Evolutionary conservation across 1,140 invertebrate genomes (phyloP).

Genomic region (Lineus longissimus): DNA sequence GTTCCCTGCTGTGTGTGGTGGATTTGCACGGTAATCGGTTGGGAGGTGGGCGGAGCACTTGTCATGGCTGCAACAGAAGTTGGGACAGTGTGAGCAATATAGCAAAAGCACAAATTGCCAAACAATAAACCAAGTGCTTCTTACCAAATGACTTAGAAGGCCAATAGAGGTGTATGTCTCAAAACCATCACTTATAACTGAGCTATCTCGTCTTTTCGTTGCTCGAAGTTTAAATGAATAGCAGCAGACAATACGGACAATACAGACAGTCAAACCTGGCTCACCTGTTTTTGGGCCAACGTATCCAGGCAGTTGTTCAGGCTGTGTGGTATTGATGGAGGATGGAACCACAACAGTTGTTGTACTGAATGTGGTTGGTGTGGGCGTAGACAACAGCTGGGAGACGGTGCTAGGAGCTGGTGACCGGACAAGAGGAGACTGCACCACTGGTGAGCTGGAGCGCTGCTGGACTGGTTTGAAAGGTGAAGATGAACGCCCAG

Average conservation of each 20-base stretch:
- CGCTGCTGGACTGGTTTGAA: conserved; percentile 8
- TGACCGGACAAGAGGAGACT: not conserved
- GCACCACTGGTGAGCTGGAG: not conserved
- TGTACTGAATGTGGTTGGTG: too few species aligned
- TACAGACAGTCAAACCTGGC: too few species aligned
- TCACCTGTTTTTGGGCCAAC: not conserved
- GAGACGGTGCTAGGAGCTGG: not conserved
- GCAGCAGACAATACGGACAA: too few species aligned
- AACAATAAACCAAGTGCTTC: too few species aligned
- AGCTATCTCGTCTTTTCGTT: too few species aligned
- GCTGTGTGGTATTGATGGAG: not conserved
- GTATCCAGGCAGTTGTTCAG: conserved; percentile 12
- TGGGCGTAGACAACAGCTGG: too few species aligned
- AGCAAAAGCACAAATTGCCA: conserved; percentile 14
- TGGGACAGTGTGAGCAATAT: not conserved
- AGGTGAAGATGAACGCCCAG: conserved; percentile 24
- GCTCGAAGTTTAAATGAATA: too few species aligned
- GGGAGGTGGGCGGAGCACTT: conserved; percentile 22
- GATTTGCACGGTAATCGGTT: conserved; percentile 52
- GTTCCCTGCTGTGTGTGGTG: conserved; percentile 52
- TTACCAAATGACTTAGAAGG: too few species aligned
- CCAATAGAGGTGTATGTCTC: too few species aligned
- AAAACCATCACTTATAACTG: too few species aligned
- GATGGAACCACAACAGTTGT: not conserved
- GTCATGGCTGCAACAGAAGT: conserved; percentile 1